phyloP scores from a whole-genome alignment of 2,113 vertebrate genomes.

The Alouatta palliata region DNA sequence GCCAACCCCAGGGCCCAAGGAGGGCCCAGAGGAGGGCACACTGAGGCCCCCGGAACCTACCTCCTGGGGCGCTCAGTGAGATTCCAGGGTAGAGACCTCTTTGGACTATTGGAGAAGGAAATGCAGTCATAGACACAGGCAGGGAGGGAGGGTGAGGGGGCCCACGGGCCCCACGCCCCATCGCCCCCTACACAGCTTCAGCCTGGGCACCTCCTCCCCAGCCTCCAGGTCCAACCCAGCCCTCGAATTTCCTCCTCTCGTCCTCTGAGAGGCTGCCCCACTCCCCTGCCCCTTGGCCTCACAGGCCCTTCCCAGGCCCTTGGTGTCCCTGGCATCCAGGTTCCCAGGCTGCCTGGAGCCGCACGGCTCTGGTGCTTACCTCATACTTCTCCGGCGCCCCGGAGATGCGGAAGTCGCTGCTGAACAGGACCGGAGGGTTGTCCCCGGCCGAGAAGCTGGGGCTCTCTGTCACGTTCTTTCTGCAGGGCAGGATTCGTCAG shows the following conservation, averaged over 20 bases:
- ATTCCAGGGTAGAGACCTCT: conserved; percentile 80
- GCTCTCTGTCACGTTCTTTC: conserved; percentile 93
- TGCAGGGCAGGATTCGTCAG: conserved; percentile 76
- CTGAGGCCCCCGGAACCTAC: conserved; percentile 75
- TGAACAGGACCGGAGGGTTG: conserved; percentile 92
- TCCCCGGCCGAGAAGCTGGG: conserved; percentile 91
- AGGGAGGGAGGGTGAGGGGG: not conserved
- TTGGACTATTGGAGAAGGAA: conserved; percentile 84
- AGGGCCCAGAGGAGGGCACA: conserved; percentile 46
- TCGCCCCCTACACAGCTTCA: not conserved
- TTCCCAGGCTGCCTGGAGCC: not conserved
- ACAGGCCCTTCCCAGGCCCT: conserved; percentile 77
- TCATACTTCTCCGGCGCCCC: conserved; percentile 94
- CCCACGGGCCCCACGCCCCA: not conserved
- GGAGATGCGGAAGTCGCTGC: conserved; percentile 92
- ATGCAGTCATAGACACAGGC: conserved; percentile 73
- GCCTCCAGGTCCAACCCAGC: no score
- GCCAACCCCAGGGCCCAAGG: not conserved
- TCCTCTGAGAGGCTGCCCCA: not conserved
- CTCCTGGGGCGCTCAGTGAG: conserved; percentile 79
- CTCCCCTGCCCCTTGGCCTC: no score
- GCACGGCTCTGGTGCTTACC: conserved; percentile 83
- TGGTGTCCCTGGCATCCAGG: not conserved
- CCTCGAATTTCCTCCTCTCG: no score
- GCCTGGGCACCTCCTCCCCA: not conserved